phyloP scores from a whole-genome alignment of 2,888 invertebrate species.

The Metallyticus violacea region DNA sequence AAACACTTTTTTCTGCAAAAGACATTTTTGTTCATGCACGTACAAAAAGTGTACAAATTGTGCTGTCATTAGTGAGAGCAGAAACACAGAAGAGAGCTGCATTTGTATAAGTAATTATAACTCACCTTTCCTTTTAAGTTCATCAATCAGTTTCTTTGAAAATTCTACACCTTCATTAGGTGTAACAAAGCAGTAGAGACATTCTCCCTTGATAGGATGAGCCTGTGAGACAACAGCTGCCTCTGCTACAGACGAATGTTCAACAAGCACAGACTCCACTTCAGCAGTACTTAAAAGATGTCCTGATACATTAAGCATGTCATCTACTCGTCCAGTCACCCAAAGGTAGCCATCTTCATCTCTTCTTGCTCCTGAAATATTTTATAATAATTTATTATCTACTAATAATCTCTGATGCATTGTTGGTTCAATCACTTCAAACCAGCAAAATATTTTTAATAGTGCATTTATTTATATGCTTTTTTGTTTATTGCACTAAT shows the following conservation, averaged over 20 bases:
- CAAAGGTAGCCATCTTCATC: slow-evolving; percentile 94
- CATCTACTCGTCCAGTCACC: slow-evolving; percentile 96
- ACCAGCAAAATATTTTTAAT: no score
- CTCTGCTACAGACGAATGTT: slow-evolving; percentile 80
- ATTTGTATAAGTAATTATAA: neutral
- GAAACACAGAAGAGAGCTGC: no score
- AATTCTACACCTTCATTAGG: slow-evolving; percentile 74
- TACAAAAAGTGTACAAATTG: no score
- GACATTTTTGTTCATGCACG: no score
- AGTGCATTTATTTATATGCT: no score
- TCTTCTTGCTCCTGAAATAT: slow-evolving; percentile 66
- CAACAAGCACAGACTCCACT: slow-evolving; percentile 78
- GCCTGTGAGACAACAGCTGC: slow-evolving; percentile 95
- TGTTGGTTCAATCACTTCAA: no score
- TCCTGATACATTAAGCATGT: slow-evolving; percentile 98
- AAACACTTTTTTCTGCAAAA: no score
- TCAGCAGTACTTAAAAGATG: slow-evolving; percentile 97
- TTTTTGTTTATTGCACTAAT: no score
- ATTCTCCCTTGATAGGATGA: slow-evolving; percentile 94
- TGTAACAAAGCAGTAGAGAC: slow-evolving; percentile 94
- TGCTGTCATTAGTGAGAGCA: no score
- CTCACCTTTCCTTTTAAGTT: slow-evolving; percentile 63
- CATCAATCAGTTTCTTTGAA: slow-evolving; percentile 65
- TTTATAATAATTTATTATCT: neutral
- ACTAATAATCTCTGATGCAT: no score